Conservation (phyloP, 64 coral and sea anemone species). For the Porites lutea region DNA sequence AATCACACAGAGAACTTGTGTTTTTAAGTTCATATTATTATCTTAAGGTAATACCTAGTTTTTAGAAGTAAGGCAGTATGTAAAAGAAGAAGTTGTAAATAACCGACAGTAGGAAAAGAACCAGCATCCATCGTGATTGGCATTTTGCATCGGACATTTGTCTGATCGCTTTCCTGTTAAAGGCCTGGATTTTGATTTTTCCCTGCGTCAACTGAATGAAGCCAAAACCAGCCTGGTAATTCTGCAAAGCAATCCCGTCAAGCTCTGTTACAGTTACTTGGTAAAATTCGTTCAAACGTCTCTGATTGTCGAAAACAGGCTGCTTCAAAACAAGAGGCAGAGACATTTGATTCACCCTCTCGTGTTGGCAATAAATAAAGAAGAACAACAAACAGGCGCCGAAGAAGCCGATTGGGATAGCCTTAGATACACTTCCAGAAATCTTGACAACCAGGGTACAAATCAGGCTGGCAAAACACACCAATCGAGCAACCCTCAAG, state of each 20-base stretch:
- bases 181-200: slow-evolving; percentile 46
- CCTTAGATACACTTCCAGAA: background rate
- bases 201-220: background rate
- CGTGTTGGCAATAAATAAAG: slow-evolving; percentile 68
- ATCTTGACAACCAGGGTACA: background rate
- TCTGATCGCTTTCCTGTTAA: slow-evolving; percentile 47
- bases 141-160: slow-evolving; percentile 40
- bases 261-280: slow-evolving; percentile 72
- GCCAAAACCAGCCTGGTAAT: slow-evolving; percentile 56
- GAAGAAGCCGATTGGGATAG: slow-evolving; percentile 11
- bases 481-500: background rate
- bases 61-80: too few relatives aligned
- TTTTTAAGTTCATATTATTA: too few relatives aligned
- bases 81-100: slow-evolving; percentile 38
- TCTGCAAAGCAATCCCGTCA: slow-evolving; percentile 55
- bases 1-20: too few relatives aligned
- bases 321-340: slow-evolving; percentile 61
- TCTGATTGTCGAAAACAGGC: slow-evolving; percentile 49
- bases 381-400: slow-evolving; percentile 20
- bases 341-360: slow-evolving; percentile 62
- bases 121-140: slow-evolving; percentile 57
- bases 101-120: slow-evolving; percentile 51
- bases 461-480: slow-evolving; percentile 26
- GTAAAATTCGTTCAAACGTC: slow-evolving; percentile 46
- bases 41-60: too few relatives aligned